Evolutionary conservation across 1,140 invertebrate genomes (phyloP), one percentile per base, ranked within the genome.

Genomic region (Bombus polaris): DNA sequence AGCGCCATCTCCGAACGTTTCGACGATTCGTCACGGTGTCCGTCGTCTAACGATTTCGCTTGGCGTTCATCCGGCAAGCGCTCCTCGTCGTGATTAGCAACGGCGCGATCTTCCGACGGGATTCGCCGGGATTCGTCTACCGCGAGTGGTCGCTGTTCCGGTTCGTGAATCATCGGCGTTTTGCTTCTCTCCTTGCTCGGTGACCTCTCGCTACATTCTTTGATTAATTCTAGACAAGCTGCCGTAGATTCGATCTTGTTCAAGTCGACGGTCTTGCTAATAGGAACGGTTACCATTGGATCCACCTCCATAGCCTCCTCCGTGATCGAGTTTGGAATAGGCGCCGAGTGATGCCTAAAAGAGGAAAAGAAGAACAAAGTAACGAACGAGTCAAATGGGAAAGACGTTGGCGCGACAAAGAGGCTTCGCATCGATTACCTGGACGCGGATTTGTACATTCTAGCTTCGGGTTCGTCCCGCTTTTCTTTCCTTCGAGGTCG

Each of bases 401-500:
- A 2, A 5, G 5, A 47, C 15, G 15, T 18, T 47, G 47, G 6
- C 47, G 47, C n/a, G n/a, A 65, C 13, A 13, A 2, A 32, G 1
- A 13, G 25, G 28, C 22, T 3, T n/a, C 4, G 25, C 2, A 1
- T 22, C 35, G 72, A 32, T 57, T 88, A 92, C 92, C 92, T 91
- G 13, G 92, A 91, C 4, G 82, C 79, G 22, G 93, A 93, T 87
- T 81, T 90, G 22, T 94, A 94, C 10, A 72, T 42, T 81, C 88
- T 92, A 9, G 87, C 79, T 65, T 94, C 92, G 73, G 90, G 90
- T 71, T 94, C 94, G 8, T 94, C 84, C n/a, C 53, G 44, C 71
- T 90, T 86, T 77, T 95, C 89, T 83, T 94, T 93, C 83, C 88
- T 95, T 77, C 95, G 94, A 6, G 95, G 94, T 5, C 95, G 91